Conservation (phyloP, 2,888 invertebrate species). For the Drosophila putrida region DNA sequence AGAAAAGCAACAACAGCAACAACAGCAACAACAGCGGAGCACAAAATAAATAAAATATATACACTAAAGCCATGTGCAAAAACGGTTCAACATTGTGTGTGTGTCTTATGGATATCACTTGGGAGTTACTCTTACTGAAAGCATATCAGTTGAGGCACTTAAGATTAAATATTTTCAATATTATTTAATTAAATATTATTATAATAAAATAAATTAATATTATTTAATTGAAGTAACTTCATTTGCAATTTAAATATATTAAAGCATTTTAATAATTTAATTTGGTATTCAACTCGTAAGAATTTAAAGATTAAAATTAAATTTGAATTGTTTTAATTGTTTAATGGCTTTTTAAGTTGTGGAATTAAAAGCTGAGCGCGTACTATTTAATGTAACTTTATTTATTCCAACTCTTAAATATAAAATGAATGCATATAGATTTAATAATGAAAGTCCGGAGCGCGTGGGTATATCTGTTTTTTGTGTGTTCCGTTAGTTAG, state of each 20-base stretch:
- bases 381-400: no score
- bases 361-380: no score
- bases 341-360: conserved; percentile 3
- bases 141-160: conserved; percentile 6
- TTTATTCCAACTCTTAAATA: no score
- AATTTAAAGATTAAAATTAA: neutral
- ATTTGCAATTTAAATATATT: no score
- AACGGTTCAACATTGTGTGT: conserved; percentile 33
- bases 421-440: no score
- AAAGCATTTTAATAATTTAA: neutral
- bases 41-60: conserved; percentile 56
- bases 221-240: no score
- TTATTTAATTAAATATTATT: neutral
- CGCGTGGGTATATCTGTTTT: no score
- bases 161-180: neutral
- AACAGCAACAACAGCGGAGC: conserved; percentile 54
- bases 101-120: conserved; percentile 30
- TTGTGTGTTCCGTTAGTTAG: no score
- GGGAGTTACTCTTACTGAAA: neutral
- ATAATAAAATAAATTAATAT: neutral
- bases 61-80: conserved; percentile 56
- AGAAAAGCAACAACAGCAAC: conserved; percentile 49
- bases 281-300: neutral
- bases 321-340: neutral
- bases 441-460: no score